Conservation (phyloP, 2,888 invertebrate species). For the Netelia virgata region DNA sequence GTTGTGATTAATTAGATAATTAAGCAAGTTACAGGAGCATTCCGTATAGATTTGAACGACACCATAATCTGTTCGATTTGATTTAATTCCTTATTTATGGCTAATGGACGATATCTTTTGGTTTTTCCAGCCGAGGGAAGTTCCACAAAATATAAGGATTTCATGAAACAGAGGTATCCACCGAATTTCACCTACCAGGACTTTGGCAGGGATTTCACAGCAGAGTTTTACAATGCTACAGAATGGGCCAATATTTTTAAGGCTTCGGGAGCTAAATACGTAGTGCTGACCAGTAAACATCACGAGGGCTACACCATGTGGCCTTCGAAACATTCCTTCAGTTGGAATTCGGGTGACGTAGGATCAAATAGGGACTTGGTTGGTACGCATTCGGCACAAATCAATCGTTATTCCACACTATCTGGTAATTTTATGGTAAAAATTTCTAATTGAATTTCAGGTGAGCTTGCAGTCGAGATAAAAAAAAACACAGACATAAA, state of each 20-base stretch:
- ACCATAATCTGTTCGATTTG: not conserved
- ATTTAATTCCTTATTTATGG: not conserved
- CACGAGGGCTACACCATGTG: constrained; percentile 89
- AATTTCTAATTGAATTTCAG: constrained; percentile 79
- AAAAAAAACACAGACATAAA: constrained; percentile 87
- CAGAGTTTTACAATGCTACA: constrained; percentile 94
- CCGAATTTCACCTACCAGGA: constrained; percentile 96
- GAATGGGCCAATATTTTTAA: constrained; percentile 94
- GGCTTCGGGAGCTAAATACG: constrained; percentile 94
- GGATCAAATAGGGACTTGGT: constrained; percentile 90
- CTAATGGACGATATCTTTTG: not conserved
- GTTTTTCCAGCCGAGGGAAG: constrained; percentile 81
- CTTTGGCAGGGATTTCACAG: constrained; percentile 95
- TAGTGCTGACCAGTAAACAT: constrained; percentile 89
- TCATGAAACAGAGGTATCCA: constrained; percentile 93
- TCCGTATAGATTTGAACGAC: constrained; percentile 57
- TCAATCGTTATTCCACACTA: not conserved
- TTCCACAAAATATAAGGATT: constrained; percentile 86
- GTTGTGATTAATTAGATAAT: not conserved
- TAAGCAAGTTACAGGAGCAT: constrained; percentile 1
- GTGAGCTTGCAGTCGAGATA: constrained; percentile 90
- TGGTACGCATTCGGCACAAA: constrained; percentile 82
- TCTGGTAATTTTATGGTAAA: not conserved
- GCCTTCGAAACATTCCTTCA: constrained; percentile 89
- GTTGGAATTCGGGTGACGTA: constrained; percentile 88